Percentiles rank a stretch among this genome's conserved stretches.
Conservation (phyloP, 2,797 vertebrate species). For the Iguana delicatissima region DNA sequence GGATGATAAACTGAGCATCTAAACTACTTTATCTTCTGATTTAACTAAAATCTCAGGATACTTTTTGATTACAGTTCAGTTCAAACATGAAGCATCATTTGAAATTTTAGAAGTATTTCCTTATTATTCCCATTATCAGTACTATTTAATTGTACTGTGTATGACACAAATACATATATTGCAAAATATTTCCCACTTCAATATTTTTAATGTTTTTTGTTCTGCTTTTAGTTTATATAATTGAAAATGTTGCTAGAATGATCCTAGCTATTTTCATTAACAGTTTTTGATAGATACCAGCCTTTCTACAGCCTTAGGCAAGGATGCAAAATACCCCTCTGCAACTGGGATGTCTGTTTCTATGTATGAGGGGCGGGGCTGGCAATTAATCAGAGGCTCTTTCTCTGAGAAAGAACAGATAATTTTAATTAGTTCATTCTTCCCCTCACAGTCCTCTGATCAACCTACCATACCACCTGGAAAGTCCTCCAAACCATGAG, state of each 20-base stretch:
- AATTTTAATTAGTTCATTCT: neutral
- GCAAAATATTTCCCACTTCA: neutral
- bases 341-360: no score
- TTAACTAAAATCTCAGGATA: neutral
- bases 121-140: neutral
- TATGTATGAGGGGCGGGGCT: no score
- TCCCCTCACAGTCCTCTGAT: neutral
- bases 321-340: no score
- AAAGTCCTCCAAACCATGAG: no score
- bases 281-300: neutral
- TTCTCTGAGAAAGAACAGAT: neutral
- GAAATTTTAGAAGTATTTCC: neutral
- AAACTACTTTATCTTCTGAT: neutral
- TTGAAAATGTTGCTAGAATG: neutral
- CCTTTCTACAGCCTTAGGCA: neutral
- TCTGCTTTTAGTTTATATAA: neutral
- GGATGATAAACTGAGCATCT: neutral
- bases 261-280: neutral
- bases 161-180: neutral
- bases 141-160: neutral
- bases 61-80: no score
- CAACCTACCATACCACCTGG: neutral
- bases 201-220: neutral
- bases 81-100: neutral
- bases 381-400: no score